phyloP scores from a whole-genome alignment of 2,113 vertebrate genomes.

The Lamprologus tigripictilis region DNA sequence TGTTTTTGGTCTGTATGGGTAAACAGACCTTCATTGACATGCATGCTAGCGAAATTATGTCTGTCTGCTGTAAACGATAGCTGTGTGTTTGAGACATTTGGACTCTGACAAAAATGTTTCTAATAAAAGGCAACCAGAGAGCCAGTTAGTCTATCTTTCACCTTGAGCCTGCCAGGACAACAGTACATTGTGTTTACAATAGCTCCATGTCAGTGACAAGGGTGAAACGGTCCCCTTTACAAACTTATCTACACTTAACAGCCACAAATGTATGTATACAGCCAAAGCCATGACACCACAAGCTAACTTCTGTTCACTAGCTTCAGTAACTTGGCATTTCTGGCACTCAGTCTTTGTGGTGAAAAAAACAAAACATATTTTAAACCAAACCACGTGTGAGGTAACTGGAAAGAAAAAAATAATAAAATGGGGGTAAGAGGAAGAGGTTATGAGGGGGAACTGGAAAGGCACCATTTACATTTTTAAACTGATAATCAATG shows the following conservation, averaged over 20 bases:
- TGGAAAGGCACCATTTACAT: conserved; percentile 37
- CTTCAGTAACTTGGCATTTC: background rate
- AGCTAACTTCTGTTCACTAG: background rate
- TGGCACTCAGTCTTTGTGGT: background rate
- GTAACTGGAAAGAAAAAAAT: background rate
- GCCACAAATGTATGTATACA: background rate
- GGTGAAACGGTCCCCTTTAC: background rate
- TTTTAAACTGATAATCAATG: conserved; percentile 48
- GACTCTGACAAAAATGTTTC: conserved; percentile 24
- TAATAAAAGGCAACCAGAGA: conserved; percentile 21
- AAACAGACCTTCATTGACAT: conserved; percentile 53
- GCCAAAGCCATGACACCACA: background rate
- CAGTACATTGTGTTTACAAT: conserved; percentile 24
- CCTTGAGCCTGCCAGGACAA: conserved; percentile 39
- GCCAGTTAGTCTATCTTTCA: conserved; percentile 27
- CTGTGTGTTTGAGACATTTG: conserved; percentile 28
- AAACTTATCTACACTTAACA: background rate
- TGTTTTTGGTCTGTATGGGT: conserved; percentile 31
- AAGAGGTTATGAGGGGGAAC: conserved; percentile 4
- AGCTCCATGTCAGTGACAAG: conserved; percentile 5
- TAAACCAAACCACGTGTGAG: background rate
- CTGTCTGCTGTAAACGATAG: conserved; percentile 27
- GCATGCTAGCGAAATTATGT: conserved; percentile 26
- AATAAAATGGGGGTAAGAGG: background rate
- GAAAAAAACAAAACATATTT: background rate